Evolutionary conservation across 2,888 invertebrate genomes (phyloP).

Genomic region (Scaptomyza flava): DNA sequence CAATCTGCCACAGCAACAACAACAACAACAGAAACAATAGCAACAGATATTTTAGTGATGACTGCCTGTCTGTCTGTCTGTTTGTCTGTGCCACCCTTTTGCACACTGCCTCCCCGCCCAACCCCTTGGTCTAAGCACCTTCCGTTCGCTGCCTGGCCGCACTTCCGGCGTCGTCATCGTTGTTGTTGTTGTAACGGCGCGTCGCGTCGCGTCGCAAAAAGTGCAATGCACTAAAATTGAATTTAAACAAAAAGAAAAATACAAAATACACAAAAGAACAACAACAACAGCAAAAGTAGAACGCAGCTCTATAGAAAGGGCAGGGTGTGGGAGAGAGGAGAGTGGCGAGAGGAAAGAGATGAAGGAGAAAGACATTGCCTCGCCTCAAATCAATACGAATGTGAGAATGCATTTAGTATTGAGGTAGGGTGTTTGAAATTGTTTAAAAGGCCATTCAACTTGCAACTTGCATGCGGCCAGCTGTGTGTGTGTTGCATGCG

Average conservation of each 20-base stretch:
- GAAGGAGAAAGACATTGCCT: conserved; percentile 17
- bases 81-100: conserved; percentile 38
- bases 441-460: conserved; percentile 74
- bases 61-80: conserved; percentile 35
- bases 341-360: neutral
- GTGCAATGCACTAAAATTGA: conserved; percentile 79
- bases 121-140: conserved; percentile 15
- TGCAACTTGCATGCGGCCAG: conserved; percentile 31
- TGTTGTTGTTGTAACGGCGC: conserved; percentile 15
- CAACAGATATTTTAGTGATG: conserved; percentile 26
- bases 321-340: neutral
- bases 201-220: conserved; percentile 59
- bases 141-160: conserved; percentile 50
- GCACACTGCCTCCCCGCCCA: neutral
- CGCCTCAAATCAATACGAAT: conserved; percentile 60
- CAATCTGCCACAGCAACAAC: conserved; percentile 55
- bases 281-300: conserved; percentile 50
- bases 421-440: conserved; percentile 51
- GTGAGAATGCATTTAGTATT: conserved; percentile 24
- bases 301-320: conserved; percentile 27
- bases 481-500: neutral
- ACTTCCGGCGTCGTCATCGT: conserved; percentile 66
- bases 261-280: conserved; percentile 31
- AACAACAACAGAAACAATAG: conserved; percentile 20
- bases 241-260: conserved; percentile 71